These are phyloP conservation scores for human (Homo sapiens) DNA, from an alignment of 2,113 vertebrate genomes.

Conservation along the genomic window GRCh38 chrX:112881001-112881500, in stretches of 20 bases:
- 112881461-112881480: background rate
- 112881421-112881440: background rate
- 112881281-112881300: background rate
- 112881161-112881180: background rate
- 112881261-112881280: background rate
- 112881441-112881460: background rate
- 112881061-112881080: background rate
- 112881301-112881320: background rate
- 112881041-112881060: background rate
- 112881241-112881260: background rate
- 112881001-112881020: background rate
- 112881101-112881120: background rate
- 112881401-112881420: background rate
- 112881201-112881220: background rate
- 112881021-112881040: conserved; percentile 30
- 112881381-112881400: background rate
- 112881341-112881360: background rate
- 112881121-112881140: background rate
- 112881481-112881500: background rate
- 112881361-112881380: conserved; percentile 18
- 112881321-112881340: background rate
- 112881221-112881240: background rate
- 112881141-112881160: background rate
- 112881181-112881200: background rate
- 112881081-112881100: background rate